Evolutionary conservation across 2,797 vertebrate genomes (phyloP), one percentile per base, ranked within the genome.

Genomic region (Macropodus opercularis): DNA sequence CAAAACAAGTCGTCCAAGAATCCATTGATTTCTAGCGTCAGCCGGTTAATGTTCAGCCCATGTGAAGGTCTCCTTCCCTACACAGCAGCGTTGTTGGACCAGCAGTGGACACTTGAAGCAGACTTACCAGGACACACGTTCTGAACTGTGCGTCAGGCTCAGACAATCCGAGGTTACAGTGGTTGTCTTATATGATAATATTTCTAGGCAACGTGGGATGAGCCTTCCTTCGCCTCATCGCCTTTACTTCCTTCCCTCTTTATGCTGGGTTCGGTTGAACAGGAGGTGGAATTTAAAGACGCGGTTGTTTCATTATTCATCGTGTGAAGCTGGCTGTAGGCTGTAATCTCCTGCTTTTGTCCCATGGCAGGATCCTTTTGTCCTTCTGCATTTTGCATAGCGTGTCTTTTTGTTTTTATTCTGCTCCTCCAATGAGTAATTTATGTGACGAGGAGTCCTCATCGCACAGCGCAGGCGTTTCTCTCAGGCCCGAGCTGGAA

Each of bases 241-340:
- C 24, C 18, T 0, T 19, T 1, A 0, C 24, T 49, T 53, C 43
- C 50, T 35, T 3, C 29, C 56, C 38, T 49, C n/a, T 48, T 5
- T 35, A n/a, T 31, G 55, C 39, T 7, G 27, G 18, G 47, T 59
- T 63, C 70, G 48, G 3, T 32, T 17, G 42, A 65, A 24, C 69
- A 41, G 66, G 56, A 63, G 31, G 46, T 19, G 44, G 55, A 67
- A 54, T 46, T 17, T 36, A 9, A 55, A 54, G 51, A 14, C 42
- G 49, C 19, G 32, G 19, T 22, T 32, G 11, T 41, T 81, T 72
- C 39, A 74, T 80, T 65, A 78, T 80, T 81, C 62, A 83, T 72
- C 0, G 26, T 22, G 52, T 32, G 34, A 36, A 75, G 60, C 21
- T 31, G 68, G 64, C 77, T 53, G 3, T 52, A 8, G 56, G 68